Percentiles rank a stretch among this genome's conserved stretches.
Evolutionary conservation across 2,797 vertebrate species (phyloP).

Genomic region (Prionace glauca): DNA sequence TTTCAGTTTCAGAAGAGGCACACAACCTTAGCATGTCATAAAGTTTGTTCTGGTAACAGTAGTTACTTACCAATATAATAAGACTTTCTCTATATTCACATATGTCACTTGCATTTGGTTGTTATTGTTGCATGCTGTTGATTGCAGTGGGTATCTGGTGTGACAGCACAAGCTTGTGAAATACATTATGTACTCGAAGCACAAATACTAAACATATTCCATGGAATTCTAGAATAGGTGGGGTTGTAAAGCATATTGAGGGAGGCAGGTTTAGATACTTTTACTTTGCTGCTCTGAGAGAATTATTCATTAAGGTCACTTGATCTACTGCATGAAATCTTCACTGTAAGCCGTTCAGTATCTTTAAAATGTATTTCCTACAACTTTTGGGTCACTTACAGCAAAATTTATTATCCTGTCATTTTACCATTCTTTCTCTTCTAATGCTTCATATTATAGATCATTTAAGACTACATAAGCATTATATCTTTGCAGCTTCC

Average conservation of each 20-base stretch:
- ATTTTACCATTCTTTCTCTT: background rate
- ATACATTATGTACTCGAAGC: background rate
- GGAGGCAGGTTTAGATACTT: background rate
- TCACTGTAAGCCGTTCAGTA: background rate
- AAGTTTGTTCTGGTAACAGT: background rate
- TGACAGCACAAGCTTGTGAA: background rate
- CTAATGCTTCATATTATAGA: background rate
- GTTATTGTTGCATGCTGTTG: background rate
- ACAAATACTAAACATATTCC: background rate
- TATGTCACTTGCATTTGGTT: background rate
- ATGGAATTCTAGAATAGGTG: background rate
- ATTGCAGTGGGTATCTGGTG: background rate
- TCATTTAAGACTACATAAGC: too few species aligned
- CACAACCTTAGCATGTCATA: background rate
- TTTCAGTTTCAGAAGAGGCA: background rate
- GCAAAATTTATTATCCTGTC: background rate
- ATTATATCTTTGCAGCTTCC: too few species aligned
- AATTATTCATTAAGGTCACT: background rate
- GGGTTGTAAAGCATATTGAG: background rate
- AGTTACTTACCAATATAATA: background rate
- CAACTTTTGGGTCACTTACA: background rate
- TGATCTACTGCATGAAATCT: background rate
- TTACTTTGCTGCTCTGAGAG: background rate
- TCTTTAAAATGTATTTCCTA: background rate
- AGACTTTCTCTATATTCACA: background rate